Percentiles rank a stretch among this genome's conserved stretches.
Evolutionary conservation across 2,797 vertebrate species (phyloP).

Genomic region (Tangara arthus): DNA sequence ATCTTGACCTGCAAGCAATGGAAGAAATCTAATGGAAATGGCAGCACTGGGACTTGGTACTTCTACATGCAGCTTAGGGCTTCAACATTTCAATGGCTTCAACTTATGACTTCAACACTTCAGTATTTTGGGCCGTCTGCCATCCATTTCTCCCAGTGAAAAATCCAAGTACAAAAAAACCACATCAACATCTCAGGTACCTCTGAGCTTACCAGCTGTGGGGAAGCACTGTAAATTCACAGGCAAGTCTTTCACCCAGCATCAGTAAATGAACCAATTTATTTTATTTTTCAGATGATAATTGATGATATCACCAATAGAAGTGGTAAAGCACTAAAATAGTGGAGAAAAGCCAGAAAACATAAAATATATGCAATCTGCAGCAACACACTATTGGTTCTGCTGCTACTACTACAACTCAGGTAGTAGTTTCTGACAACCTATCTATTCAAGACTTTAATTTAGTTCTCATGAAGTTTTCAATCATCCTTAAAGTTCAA

Average conservation of each 20-base stretch:
- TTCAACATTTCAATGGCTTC: not conserved
- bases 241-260: not conserved
- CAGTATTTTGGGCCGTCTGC: not conserved
- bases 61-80: not conserved
- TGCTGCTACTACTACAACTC: not conserved
- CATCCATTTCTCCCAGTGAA: not conserved
- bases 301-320: not conserved
- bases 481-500: not conserved
- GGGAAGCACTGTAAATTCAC: not conserved
- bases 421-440: not conserved
- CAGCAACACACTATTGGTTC: not conserved
- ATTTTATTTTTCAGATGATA: not conserved
- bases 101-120: not conserved
- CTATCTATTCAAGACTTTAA: not conserved
- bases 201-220: not conserved
- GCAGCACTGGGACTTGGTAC: not conserved
- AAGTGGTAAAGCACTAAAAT: not conserved
- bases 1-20: not conserved
- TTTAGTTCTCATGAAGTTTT: not conserved
- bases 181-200: not conserved
- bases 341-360: not conserved
- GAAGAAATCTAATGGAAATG: not conserved
- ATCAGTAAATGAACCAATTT: not conserved
- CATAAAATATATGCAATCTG: not conserved
- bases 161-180: not conserved